phyloP scores from a whole-genome alignment of 2,113 vertebrate species.

The Tonatia bakeri region DNA sequence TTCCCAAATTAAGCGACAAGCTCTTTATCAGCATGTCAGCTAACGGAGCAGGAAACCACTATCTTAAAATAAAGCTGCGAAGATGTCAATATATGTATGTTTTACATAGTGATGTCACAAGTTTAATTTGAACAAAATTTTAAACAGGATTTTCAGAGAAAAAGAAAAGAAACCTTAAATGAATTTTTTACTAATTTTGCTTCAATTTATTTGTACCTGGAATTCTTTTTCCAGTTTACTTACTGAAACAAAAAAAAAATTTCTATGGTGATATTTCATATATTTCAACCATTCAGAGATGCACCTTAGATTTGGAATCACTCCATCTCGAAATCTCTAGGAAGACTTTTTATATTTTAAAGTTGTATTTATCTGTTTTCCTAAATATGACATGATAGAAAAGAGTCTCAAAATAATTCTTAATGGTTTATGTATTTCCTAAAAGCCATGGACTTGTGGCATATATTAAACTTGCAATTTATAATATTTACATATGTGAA shows the following conservation, averaged over 20 bases:
- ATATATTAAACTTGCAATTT: background rate
- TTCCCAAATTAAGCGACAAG: background rate
- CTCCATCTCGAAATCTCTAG: background rate
- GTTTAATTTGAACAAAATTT: constrained; percentile 19
- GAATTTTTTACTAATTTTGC: background rate
- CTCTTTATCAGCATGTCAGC: background rate
- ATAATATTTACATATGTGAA: background rate
- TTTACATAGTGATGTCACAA: background rate
- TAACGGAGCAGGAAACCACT: constrained; percentile 19
- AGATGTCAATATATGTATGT: background rate
- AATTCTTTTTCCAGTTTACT: background rate
- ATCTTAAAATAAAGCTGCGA: background rate
- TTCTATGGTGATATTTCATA: background rate
- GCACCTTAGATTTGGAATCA: background rate
- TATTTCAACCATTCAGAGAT: background rate
- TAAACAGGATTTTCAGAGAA: background rate
- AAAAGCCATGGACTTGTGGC: background rate
- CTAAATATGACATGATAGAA: background rate
- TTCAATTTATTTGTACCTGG: background rate
- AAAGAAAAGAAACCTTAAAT: background rate
- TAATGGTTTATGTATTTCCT: background rate
- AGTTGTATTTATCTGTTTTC: background rate
- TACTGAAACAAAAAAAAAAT: background rate
- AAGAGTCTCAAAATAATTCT: background rate
- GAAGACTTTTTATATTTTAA: background rate